Evolutionary conservation across 2,113 vertebrate species (phyloP).

Genomic region (Ceuthmochares aereus): DNA sequence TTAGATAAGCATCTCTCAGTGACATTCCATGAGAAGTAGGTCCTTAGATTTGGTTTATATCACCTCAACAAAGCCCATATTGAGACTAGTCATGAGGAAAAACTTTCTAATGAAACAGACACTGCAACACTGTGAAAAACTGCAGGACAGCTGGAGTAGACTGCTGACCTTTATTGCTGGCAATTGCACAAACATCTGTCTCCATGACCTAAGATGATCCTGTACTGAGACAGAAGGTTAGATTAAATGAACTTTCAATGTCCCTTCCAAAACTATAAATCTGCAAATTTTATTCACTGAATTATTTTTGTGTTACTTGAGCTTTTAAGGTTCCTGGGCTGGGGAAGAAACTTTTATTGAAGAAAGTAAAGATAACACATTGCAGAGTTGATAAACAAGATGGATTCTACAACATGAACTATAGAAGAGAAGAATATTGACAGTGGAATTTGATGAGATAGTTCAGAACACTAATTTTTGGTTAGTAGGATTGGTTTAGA

Average conservation of each 20-base stretch:
- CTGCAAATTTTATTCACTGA: not conserved
- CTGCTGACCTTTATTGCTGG: not conserved
- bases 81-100: not conserved
- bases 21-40: not conserved
- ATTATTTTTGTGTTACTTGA: not conserved
- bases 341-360: not conserved
- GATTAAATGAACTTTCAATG: not conserved
- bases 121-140: not conserved
- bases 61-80: not conserved
- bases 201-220: constrained; percentile 11
- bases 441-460: not conserved
- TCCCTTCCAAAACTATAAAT: not conserved
- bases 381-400: not conserved
- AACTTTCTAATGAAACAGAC: not conserved
- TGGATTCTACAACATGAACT: not conserved
- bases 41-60: not conserved
- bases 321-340: not conserved
- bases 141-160: not conserved
- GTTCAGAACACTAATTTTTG: not conserved
- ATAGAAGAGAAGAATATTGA: not conserved
- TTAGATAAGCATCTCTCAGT: not conserved
- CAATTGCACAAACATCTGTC: constrained; percentile 37
- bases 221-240: not conserved
- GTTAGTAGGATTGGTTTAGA: not conserved
- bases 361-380: not conserved